A percentile compares a stretch with the other conserved stretches of the same genome.
Evolutionary conservation across 2,888 invertebrate genomes (phyloP).

Genomic region (Lucinisca nassula): DNA sequence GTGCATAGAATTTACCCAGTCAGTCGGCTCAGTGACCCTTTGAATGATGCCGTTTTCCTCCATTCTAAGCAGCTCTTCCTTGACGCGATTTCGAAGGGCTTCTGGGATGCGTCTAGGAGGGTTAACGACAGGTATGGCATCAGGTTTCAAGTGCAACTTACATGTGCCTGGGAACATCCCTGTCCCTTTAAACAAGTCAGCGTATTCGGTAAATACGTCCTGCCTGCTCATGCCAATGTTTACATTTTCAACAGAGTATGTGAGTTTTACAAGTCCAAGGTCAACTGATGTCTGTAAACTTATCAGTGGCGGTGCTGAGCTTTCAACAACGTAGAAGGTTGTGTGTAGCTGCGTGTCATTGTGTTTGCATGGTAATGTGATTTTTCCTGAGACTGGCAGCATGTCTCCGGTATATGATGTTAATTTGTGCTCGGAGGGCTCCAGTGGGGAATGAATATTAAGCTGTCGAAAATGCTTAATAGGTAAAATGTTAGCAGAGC

Average conservation of each 20-base stretch:
- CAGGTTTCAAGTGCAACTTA: slow-evolving; percentile 12
- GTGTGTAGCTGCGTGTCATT: neutral
- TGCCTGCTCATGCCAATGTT: neutral
- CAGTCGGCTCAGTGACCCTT: slow-evolving; percentile 45
- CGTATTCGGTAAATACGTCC: neutral
- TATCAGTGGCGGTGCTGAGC: neutral
- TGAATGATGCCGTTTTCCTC: slow-evolving; percentile 21
- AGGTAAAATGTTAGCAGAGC: neutral
- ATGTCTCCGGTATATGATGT: slow-evolving; percentile 16
- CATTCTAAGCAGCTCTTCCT: slow-evolving; percentile 16
- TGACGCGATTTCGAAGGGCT: slow-evolving; percentile 22
- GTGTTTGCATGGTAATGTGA: neutral
- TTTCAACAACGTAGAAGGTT: slow-evolving; percentile 23
- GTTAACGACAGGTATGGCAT: slow-evolving; percentile 32
- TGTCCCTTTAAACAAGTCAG: slow-evolving; percentile 14
- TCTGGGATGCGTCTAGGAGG: slow-evolving; percentile 33
- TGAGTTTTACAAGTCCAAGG: slow-evolving; percentile 13
- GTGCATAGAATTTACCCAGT: slow-evolving; percentile 53
- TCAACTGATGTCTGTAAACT: slow-evolving; percentile 12
- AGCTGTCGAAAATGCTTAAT: neutral
- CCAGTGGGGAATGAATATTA: neutral
- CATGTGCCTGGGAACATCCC: slow-evolving; percentile 16
- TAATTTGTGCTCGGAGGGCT: neutral
- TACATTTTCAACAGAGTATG: slow-evolving; percentile 18
- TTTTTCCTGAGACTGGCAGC: neutral